Conservation (phyloP, 2,113 vertebrate genomes). For the Muntiacus reevesi region DNA sequence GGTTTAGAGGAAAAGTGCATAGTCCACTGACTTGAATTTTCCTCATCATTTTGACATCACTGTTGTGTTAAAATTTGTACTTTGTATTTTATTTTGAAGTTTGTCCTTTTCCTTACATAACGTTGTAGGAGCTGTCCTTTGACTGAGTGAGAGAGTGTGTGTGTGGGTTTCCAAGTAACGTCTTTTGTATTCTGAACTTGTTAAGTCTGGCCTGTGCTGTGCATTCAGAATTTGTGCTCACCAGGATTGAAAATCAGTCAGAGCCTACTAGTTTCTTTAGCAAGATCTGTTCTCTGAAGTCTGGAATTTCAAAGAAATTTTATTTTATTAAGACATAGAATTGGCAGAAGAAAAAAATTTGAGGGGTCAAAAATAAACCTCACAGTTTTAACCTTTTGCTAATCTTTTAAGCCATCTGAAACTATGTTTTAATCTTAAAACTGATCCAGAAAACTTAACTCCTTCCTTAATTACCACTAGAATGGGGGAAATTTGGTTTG, state of each 20-base stretch:
- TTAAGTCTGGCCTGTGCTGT: slow-evolving; percentile 19
- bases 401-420: slow-evolving; percentile 24
- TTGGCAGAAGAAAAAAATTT: slow-evolving; percentile 19
- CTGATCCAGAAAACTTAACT: not conserved
- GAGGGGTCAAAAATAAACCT: slow-evolving; percentile 23
- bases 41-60: not conserved
- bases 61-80: not conserved
- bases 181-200: not conserved
- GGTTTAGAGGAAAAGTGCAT: not conserved
- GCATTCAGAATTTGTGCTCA: not conserved
- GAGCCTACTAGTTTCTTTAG: not conserved
- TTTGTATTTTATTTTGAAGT: not conserved
- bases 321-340: not conserved
- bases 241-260: not conserved
- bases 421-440: slow-evolving; percentile 1
- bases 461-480: not conserved
- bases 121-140: not conserved
- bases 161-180: not conserved
- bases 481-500: not conserved
- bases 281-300: not conserved
- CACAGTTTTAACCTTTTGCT: slow-evolving; percentile 15
- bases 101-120: not conserved
- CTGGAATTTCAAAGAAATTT: slow-evolving; percentile 38
- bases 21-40: not conserved
- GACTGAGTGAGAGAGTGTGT: not conserved